Base-by-base conservation (phyloP, 2,797 vertebrate genomes). In the Acridotheres tristis region DNA sequence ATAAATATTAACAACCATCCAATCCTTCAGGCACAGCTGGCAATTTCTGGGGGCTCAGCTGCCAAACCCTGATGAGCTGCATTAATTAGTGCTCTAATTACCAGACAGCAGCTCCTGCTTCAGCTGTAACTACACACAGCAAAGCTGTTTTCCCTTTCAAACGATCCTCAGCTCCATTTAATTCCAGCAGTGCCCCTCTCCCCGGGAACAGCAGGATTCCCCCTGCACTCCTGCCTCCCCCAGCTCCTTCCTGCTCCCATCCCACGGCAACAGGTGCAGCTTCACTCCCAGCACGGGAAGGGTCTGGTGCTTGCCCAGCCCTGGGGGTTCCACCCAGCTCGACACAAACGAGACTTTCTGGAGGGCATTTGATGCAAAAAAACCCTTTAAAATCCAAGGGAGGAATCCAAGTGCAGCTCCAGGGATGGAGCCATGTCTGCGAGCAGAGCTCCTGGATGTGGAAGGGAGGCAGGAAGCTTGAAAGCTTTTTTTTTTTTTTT, bases 1-100 rank as follows among this genome's bases (percentile, higher is more conserved):
- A 82, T 29, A 53, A 83, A 80, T 54, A 94, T 81, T 53, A 95
- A 93, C 13, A 5, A 91, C 30, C 19, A 25, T 75, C 54, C 62
- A 86, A 96, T 84, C 22, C 47, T 78, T 54, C 90, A 90, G 94
- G 90, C 94, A 93, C 92, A 96, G 96, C 96, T 95, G 96, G 94
- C 65, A 85, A 12, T 84, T 96, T 88, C 89, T 96, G 54, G 22
- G 22, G 96, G 92, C 90, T 83, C 94, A 96, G 96, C 90, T 96
- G 97, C 96, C 97, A 97, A 69, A 62, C 77, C 91, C 92, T 65
- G 55, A 93, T 63, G 34, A 20, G 53, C 86, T 68, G 91, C 48
- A 9, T 89, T 97, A 97, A 98, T 96, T 95, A 97, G 0, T 0
- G 3, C 48, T 59, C 20, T 97, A 97, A 98, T 97, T 97, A 96